Evolutionary conservation across 2,888 invertebrate genomes (phyloP).

Genomic region (Neoascia interrupta): DNA sequence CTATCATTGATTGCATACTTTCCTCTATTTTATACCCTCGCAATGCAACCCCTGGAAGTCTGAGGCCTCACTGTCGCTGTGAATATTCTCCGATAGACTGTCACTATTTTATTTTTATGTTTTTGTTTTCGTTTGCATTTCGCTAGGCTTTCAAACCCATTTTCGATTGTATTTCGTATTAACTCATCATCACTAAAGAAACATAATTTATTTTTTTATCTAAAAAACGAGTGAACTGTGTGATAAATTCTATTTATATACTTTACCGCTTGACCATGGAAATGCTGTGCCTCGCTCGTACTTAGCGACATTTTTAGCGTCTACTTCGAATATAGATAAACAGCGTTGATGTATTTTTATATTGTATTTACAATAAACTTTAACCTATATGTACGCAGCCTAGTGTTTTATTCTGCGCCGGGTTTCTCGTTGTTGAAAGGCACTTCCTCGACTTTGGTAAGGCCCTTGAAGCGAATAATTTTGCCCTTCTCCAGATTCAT

Average conservation of each 20-base stretch:
- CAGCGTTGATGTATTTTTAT: constrained; percentile 45
- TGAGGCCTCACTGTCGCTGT: constrained; percentile 25
- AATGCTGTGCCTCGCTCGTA: neutral
- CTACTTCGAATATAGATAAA: constrained; percentile 23
- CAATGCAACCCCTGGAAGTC: constrained; percentile 10
- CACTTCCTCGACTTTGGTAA: constrained; percentile 74
- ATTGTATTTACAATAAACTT: constrained; percentile 58
- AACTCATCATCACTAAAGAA: constrained; percentile 47
- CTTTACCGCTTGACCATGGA: neutral
- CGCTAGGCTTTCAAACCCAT: neutral
- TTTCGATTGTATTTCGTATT: constrained; percentile 19
- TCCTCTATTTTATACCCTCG: constrained; percentile 39
- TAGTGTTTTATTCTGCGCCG: constrained; percentile 24
- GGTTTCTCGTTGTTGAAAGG: constrained; percentile 73
- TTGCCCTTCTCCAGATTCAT: constrained; percentile 77
- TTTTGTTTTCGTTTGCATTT: constrained; percentile 14
- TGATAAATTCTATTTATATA: constrained; percentile 38
- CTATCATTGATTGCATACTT: constrained; percentile 28
- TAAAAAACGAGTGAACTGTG: constrained; percentile 31
- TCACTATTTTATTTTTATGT: constrained; percentile 31
- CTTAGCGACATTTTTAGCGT: too few species aligned
- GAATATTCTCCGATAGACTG: constrained; percentile 56
- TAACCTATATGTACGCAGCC: constrained; percentile 8
- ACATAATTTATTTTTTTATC: constrained; percentile 54
- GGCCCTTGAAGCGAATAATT: constrained; percentile 76